These are phyloP conservation scores for Adoxophyes honmai DNA, from an alignment of 1,140 invertebrate genomes.

Conservation along the genomic window DNA sequence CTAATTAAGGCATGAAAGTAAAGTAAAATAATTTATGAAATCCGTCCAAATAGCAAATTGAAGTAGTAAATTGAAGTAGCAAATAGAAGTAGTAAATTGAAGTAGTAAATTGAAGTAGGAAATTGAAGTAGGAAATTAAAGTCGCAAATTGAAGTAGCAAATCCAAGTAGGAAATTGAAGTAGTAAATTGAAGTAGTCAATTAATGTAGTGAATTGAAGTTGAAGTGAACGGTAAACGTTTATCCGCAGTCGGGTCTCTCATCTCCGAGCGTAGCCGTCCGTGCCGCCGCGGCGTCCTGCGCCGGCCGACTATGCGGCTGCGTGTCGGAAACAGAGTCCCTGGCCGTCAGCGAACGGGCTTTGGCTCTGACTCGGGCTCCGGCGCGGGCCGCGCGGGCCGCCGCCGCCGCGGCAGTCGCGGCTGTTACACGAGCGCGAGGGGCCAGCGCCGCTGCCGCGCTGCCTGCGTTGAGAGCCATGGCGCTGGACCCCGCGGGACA, in stretches of 20 bases:
- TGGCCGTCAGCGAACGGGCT: constrained; percentile 49
- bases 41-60: no score
- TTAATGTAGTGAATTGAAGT: no score
- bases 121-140: no score
- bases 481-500: constrained; percentile 95
- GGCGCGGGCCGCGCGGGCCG: constrained; percentile 34
- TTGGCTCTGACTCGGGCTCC: constrained; percentile 41
- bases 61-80: no score
- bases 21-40: no score
- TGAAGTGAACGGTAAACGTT: not conserved
- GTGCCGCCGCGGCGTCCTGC: constrained; percentile 94
- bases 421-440: constrained; percentile 60
- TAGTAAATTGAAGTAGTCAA: no score
- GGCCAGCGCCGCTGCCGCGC: constrained; percentile 54
- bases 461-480: constrained; percentile 94
- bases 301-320: constrained; percentile 73
- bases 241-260: constrained; percentile 83
- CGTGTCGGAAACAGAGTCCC: constrained; percentile 45
- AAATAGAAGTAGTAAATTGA: no score
- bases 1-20: no score
- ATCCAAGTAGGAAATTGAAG: no score
- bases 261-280: constrained; percentile 89
- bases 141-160: no score
- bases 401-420: constrained; percentile 85
- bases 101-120: no score